These are phyloP conservation scores for Ischnus inquisitorius DNA, from an alignment of 2,888 invertebrate species.

Conservation along the genomic window DNA sequence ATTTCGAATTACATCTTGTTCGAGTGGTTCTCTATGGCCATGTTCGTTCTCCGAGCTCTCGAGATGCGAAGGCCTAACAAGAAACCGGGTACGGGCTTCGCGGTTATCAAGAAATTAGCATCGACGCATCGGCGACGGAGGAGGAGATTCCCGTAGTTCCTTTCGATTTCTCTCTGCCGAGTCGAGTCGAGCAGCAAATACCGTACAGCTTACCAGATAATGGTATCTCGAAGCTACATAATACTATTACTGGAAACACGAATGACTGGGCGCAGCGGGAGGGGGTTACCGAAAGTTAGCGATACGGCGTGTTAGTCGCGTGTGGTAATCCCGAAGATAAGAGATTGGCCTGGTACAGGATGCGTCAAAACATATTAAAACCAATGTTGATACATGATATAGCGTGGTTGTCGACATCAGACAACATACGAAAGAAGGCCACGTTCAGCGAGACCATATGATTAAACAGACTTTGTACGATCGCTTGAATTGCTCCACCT, in stretches of 20 bases:
- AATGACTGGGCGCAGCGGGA: conserved; percentile 5
- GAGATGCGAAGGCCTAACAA: neutral
- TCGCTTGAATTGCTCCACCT: no score
- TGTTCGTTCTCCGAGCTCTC: neutral
- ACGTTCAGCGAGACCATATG: no score
- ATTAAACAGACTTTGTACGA: no score
- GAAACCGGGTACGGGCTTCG: neutral
- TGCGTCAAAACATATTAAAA: conserved; percentile 11
- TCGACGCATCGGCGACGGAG: conserved; percentile 31
- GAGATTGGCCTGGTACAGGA: conserved; percentile 15
- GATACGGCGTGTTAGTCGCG: conserved; percentile 46
- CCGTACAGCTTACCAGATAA: conserved; percentile 44
- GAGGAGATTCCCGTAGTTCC: neutral
- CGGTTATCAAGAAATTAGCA: conserved; percentile 70
- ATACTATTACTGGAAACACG: conserved; percentile 45
- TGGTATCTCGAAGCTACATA: conserved; percentile 48
- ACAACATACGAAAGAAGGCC: no score
- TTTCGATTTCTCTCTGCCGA: neutral
- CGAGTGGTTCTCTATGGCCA: neutral
- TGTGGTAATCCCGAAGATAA: conserved; percentile 41
- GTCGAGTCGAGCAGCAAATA: conserved; percentile 11
- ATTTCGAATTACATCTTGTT: neutral
- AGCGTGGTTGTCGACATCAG: no score
- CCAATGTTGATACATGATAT: neutral
- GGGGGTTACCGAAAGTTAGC: conserved; percentile 36